Evolutionary conservation across 2,797 vertebrate species (phyloP), one percentile per base, ranked within the genome.

Genomic region (Paratrypauchen microcephalus): DNA sequence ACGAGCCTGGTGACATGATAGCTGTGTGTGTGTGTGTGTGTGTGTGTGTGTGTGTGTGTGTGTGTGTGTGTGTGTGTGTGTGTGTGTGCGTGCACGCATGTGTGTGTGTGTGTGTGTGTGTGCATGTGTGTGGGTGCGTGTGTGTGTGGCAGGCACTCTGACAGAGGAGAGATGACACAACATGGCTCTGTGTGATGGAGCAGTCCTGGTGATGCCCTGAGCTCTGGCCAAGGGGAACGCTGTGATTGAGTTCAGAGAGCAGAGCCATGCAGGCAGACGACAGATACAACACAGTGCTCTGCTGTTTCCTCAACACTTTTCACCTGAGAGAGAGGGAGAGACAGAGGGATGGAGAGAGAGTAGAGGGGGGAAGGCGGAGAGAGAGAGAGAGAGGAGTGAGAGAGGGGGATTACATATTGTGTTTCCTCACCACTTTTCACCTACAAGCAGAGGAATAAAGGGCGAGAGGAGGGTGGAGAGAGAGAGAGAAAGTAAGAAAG

Each of bases 221-320:
- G 58, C 83, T 71, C 77, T 75, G 70, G 80, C 73, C 63, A 64
- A 72, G 70, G 57, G 71, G 36, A 13, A 66, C 52, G 52, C 60
- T 72, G 79, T 82, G 88, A 91, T 90, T 85, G 83, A 83, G 89
- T 86, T 89, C 84, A 90, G 68, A 82, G 78, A 76, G 70, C 80
- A 75, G 12, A 15, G 71, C 32, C 52, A 45, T 45, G 41, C 41
- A 13, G 52, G 47, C 30, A 83, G 78, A 54, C 79, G 74, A 47
- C 79, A 28, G 39, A 54, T 71, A 60, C 72, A 80, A 84, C 71
- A 77, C 78, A 82, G 83, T 80, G 78, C 66, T 69, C 26, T 23
- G 26, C 1, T 48, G 58, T 68, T 79, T 74, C 62, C 39, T 60
- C 79, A 18, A 3, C 24, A 57, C 55, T 57, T 57, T 57, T 57